Base-by-base conservation (phyloP, 2,888 invertebrate genomes). In the Polyommatus iphigenia region DNA sequence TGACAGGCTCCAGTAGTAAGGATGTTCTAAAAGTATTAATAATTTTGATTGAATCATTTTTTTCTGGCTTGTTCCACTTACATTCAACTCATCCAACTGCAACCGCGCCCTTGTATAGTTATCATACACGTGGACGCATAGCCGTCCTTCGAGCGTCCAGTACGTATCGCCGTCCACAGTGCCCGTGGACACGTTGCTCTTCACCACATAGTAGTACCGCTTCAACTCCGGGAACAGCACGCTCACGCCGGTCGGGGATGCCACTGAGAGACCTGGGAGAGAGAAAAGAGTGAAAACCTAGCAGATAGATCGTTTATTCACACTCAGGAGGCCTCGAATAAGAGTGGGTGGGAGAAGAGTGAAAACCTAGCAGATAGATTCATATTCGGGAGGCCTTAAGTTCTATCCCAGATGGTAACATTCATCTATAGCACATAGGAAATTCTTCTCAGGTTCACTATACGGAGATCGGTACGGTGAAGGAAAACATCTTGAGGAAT, bases 71-170 rank as follows among this genome's bases (percentile, higher is more conserved):
- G 57, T 57, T 50, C 50, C 18, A 18, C 82, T 79, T 80, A 93
- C 93, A 89, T 90, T 88, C 6, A 90, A 78, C 10, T 88, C 86
- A 18, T 89, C 88, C 78, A 94, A 71, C 4, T 83, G 83, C 4
- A 89, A 82, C 1, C 92, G 82, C 0, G 88, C 89, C 73, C 84
- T 88, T 0, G 88, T 89, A 20, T 83, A 89, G 79, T 90, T 92
- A 73, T 91, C 90, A 18, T 87, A 89, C 0, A 88, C 87, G 2
- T 88, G 87, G 0, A 90, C 84, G 0, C 82, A 79, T 0, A 94
- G 79, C 8, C 86, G 84, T 0, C 89, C 93, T 1, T 89, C 89
- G 57, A 94, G 72, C 0, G 88, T 86, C 93, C 93, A 93, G 18
- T 86, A 86, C 0, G 91, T 90, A 46, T 84, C 84, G 24, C 85